Conservation (phyloP, 2,113 vertebrate species). For the Eulemur macaco region DNA sequence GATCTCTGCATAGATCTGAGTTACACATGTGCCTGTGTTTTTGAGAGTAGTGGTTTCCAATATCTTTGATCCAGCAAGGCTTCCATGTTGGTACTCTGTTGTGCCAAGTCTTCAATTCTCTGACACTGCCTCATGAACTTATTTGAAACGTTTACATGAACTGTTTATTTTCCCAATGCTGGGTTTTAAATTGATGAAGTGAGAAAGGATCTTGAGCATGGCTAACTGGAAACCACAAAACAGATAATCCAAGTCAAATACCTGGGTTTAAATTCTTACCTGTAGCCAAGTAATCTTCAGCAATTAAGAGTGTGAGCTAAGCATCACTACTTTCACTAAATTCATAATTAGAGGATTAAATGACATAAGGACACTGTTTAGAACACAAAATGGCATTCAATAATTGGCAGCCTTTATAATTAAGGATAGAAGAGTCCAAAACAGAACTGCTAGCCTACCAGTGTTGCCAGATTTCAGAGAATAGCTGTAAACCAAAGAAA, state of each 20-base stretch:
- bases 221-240: neutral
- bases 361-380: neutral
- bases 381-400: neutral
- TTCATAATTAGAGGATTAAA: conserved; percentile 9
- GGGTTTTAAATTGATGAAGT: neutral
- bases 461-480: neutral
- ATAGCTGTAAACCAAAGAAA: neutral
- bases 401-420: conserved; percentile 11
- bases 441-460: neutral
- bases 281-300: neutral
- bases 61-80: neutral
- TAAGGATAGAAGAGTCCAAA: neutral
- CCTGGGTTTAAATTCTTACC: conserved; percentile 21
- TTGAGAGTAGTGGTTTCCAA: neutral
- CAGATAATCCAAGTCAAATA: neutral
- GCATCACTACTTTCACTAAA: neutral
- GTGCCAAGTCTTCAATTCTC: neutral
- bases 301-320: neutral
- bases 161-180: neutral
- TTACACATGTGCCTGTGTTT: neutral
- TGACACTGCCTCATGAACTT: neutral
- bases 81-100: neutral
- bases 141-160: neutral
- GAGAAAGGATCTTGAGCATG: neutral
- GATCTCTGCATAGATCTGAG: neutral